phyloP scores from a whole-genome alignment of 2,797 vertebrate species.

The Rhinoraja longicauda region DNA sequence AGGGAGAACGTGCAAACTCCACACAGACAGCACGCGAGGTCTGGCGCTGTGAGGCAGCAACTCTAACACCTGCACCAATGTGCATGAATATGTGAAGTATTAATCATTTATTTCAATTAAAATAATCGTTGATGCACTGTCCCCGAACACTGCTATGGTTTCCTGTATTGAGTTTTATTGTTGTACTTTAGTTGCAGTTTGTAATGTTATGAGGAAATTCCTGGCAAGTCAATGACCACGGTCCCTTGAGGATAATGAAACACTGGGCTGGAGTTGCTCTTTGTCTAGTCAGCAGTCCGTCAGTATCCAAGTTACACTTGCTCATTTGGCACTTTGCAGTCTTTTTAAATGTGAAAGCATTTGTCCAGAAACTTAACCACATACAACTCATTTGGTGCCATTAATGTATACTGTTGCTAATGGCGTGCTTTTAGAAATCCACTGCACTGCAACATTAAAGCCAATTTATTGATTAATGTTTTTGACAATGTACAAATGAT shows the following conservation, averaged over 20 bases:
- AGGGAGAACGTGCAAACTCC: too few species aligned
- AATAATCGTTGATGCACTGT: background rate
- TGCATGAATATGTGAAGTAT: too few species aligned
- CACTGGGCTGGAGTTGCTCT: background rate
- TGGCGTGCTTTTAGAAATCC: background rate
- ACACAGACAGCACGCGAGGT: too few species aligned
- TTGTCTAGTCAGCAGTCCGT: background rate
- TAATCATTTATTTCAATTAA: background rate
- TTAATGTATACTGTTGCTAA: background rate
- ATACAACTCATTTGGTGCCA: background rate
- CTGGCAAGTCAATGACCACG: constrained; percentile 10
- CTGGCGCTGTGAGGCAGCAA: too few species aligned
- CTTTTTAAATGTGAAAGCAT: background rate
- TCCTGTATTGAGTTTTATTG: constrained; percentile 23
- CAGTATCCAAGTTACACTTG: background rate
- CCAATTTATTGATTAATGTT: background rate
- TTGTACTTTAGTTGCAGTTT: background rate
- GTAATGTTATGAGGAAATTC: background rate
- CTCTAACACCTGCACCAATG: too few species aligned
- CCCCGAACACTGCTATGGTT: background rate
- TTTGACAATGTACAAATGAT: background rate
- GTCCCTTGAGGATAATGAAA: background rate
- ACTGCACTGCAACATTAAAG: background rate
- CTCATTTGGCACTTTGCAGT: background rate
- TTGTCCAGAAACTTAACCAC: background rate